Evolutionary conservation across 2,113 vertebrate species (phyloP).

Genomic region (Danionella cerebrum): DNA sequence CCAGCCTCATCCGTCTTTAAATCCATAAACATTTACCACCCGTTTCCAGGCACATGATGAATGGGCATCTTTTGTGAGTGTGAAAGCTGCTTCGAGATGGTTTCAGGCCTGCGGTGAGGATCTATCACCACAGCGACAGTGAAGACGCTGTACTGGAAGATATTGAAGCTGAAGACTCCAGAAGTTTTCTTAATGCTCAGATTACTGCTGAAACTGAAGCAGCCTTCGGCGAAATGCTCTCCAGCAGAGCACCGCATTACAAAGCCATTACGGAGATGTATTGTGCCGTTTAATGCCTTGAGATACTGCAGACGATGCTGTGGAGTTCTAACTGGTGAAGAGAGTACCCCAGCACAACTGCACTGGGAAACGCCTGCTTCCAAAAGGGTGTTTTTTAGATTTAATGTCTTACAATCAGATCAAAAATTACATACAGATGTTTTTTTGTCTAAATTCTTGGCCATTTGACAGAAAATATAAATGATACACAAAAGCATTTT

Average conservation of each 20-base stretch:
- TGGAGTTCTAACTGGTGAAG: not conserved
- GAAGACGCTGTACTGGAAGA: slow-evolving; percentile 18
- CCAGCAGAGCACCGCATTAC: slow-evolving; percentile 9
- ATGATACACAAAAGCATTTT: too few relatives aligned
- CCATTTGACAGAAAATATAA: too few relatives aligned
- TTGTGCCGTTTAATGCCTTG: not conserved
- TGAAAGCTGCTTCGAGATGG: slow-evolving; percentile 7
- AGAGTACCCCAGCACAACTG: too few relatives aligned
- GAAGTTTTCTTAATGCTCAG: not conserved
- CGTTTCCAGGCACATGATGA: not conserved
- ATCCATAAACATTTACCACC: not conserved
- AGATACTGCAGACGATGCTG: not conserved
- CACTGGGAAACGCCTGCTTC: too few relatives aligned
- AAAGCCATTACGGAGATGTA: slow-evolving; percentile 15
- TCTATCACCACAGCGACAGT: slow-evolving; percentile 6
- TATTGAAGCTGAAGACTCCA: not conserved
- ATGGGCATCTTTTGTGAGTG: slow-evolving; percentile 3
- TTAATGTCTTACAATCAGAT: too few relatives aligned
- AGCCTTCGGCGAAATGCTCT: slow-evolving; percentile 1
- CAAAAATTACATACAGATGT: too few relatives aligned
- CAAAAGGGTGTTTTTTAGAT: too few relatives aligned
- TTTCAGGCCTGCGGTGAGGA: slow-evolving; percentile 14
- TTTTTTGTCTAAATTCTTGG: too few relatives aligned
- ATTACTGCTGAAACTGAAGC: slow-evolving; percentile 13
- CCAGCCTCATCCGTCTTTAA: not conserved